A percentile compares a stretch with the other conserved stretches of the same genome.
Conservation (phyloP, 30 jellyfish, hydroid and myxozoan species). For the Haliclystus octoradiatus region DNA sequence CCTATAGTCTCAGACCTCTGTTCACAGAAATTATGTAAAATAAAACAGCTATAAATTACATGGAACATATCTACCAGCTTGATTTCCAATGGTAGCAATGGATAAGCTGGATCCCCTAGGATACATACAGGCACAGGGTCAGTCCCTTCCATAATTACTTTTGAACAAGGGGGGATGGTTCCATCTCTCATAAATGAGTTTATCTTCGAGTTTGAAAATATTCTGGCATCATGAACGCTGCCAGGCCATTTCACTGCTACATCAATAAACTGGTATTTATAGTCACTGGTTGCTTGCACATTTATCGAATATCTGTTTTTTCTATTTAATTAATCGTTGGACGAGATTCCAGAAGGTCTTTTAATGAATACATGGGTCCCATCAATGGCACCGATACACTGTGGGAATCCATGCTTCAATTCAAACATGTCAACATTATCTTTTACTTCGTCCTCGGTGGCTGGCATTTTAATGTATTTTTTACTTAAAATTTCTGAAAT, state of each 20-base stretch:
- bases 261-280: conserved; percentile 17
- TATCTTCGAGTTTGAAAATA: conserved; percentile 14
- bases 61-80: conserved; percentile 18
- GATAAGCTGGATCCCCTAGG: conserved; percentile 65
- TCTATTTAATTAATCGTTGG: no score
- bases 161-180: conserved; percentile 13
- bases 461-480: conserved; percentile 12
- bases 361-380: conserved; percentile 31
- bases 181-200: conserved; percentile 11
- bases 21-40: conserved; percentile 41
- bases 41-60: conserved; percentile 33
- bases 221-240: conserved; percentile 45
- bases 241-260: no score
- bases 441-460: conserved; percentile 8
- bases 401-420: no score
- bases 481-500: conserved; percentile 15
- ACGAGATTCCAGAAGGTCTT: conserved; percentile 13
- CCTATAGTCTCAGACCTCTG: neutral
- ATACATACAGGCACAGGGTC: conserved; percentile 37
- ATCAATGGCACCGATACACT: no score
- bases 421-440: neutral
- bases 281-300: conserved; percentile 22
- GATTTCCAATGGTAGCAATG: conserved; percentile 48
- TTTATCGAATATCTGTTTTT: conserved; percentile 14
- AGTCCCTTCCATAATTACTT: conserved; percentile 31